Evolutionary conservation across 2,113 vertebrate species (phyloP), one percentile per base, ranked within the genome.

Genomic region (Scalopus aquaticus): DNA sequence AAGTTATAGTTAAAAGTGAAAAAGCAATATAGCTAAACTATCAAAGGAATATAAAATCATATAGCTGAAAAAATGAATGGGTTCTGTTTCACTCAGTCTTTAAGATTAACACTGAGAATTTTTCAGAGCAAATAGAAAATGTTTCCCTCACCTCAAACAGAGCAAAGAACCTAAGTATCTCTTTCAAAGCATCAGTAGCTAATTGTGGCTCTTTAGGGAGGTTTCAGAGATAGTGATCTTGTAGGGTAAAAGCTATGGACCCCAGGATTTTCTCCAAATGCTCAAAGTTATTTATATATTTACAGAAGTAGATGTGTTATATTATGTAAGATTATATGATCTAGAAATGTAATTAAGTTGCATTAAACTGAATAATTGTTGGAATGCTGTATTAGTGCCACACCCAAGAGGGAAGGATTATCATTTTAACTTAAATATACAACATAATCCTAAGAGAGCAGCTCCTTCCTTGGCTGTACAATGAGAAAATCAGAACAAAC

Each of bases 401-500:
- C 30, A 0, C 87, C 80, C 93, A 67, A 69, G 37, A 93, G 37
- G 79, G 67, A 80, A 84, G 67, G 94, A 83, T 91, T 60, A 72
- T 26, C 69, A 42, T 56, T 69, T 80, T 58, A 32, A 32, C 51
- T 72, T 81, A 62, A 88, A 19, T 51, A 74, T 7, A 74, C 85
- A 93, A 28, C 44, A 54, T 82, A 90, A 92, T 93, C 91, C 88
- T 49, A 39, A 69, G 22, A 46, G 42, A 94, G 56, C n/a, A 85
- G 42, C 9, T 60, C 72, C 44, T 92, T 24, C 72, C 78, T 49
- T 74, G 15, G 22, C 46, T 49, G 49, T 32, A 39, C 35, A 56
- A 39, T 8, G 30, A 39, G 28, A 69, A 81, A 76, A n/a, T 39
- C 39, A 49, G 78, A 95, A 90, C 73, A 94, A 76, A 79, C 17